These are phyloP conservation scores for Magallana nippona DNA, from an alignment of 2,888 invertebrate genomes.

Conservation along the genomic window DNA sequence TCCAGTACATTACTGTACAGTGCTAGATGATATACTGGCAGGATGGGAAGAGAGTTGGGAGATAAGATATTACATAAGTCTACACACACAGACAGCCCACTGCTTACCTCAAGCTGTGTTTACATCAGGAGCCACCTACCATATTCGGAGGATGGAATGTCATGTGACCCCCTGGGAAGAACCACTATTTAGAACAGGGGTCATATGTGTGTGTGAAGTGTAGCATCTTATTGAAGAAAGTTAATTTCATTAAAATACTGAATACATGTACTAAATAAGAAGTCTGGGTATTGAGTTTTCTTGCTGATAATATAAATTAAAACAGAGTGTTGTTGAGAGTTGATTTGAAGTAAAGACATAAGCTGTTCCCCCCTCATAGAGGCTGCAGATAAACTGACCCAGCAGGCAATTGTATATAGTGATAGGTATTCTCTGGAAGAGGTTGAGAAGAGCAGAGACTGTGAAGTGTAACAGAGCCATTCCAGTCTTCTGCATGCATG, in stretches of 20 bases:
- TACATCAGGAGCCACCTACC: constrained; percentile 25
- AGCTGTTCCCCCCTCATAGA: constrained; percentile 37
- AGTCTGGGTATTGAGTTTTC: too few relatives aligned
- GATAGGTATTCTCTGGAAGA: constrained; percentile 36
- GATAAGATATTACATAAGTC: constrained; percentile 19
- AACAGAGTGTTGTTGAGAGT: neutral
- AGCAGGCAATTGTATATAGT: constrained; percentile 51
- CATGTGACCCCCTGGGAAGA: constrained; percentile 21
- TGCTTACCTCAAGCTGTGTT: constrained; percentile 12
- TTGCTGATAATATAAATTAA: too few relatives aligned
- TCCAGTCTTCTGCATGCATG: constrained; percentile 76
- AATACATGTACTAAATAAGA: too few relatives aligned
- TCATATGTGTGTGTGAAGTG: neutral
- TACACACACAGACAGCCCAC: neutral
- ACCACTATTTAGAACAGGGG: neutral
- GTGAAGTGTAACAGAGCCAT: constrained; percentile 69
- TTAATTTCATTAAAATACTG: neutral
- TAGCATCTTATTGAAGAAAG: neutral
- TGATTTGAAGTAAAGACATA: neutral
- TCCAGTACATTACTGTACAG: too few relatives aligned
- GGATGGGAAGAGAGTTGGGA: neutral
- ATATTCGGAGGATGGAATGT: constrained; percentile 29
- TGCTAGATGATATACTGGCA: too few relatives aligned
- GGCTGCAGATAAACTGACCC: constrained; percentile 52
- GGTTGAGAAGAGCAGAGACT: constrained; percentile 48